These are phyloP conservation scores for Catostylus mosaicus DNA, from an alignment of 30 jellyfish, hydroid and myxozoan genomes.

Conservation along the genomic window DNA sequence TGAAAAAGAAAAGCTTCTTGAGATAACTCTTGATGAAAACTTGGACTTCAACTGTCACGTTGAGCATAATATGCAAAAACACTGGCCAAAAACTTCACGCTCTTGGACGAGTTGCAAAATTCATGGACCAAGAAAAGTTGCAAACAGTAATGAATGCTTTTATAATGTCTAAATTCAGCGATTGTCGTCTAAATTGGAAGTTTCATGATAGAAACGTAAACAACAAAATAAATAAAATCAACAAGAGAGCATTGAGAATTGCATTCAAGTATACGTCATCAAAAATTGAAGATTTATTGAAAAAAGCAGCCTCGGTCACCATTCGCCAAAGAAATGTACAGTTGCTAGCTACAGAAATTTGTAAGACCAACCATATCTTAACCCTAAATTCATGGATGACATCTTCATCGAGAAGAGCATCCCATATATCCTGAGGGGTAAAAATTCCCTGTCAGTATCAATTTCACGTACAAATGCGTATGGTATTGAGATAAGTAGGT, in stretches of 20 bases:
- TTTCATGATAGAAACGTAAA: conserved; percentile 4
- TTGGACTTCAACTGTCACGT: conserved; percentile 5
- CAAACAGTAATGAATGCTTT: not conserved
- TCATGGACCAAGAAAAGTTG: conserved; percentile 46
- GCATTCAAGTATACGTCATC: not conserved
- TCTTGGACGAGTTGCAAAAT: conserved; percentile 48
- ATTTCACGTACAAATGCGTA: not conserved
- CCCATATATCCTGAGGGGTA: not conserved
- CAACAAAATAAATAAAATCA: conserved; percentile 9
- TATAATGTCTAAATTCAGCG: conserved; percentile 1
- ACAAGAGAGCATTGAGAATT: not conserved
- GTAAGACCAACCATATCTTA: not conserved
- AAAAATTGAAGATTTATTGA: not conserved
- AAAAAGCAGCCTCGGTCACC: conserved; percentile 1
- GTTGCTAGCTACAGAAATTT: conserved; percentile 14
- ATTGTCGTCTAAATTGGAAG: not conserved
- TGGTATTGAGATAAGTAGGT: conserved; percentile 8
- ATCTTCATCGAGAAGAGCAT: not conserved
- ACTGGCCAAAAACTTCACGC: conserved; percentile 52
- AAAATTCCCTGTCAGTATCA: not conserved
- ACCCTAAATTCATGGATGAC: not conserved
- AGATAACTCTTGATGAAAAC: conserved; percentile 3
- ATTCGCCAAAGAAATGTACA: conserved; percentile 4
- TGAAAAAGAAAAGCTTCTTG: conserved; percentile 19
- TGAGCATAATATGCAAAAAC: conserved; percentile 8